These are phyloP conservation scores for Yponomeuta evonymella DNA, from an alignment of 2,888 invertebrate genomes.

Conservation along the genomic window DNA sequence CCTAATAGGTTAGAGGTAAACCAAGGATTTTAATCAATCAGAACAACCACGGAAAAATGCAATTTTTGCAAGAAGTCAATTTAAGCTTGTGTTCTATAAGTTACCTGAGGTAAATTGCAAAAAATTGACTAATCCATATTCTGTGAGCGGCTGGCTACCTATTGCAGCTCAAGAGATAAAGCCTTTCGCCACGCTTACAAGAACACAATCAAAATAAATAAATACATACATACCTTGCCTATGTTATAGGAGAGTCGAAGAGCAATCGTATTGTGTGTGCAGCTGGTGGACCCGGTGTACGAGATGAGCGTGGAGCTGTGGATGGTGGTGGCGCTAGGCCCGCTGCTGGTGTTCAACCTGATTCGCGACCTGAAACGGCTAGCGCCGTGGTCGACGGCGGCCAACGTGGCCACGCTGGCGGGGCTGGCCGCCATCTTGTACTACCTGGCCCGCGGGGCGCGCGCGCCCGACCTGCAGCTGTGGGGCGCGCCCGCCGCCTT, in stretches of 20 bases:
- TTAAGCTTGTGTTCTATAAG: too few species aligned
- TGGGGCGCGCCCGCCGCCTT: conserved; percentile 47
- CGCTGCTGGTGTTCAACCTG: conserved; percentile 82
- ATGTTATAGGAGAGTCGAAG: neutral
- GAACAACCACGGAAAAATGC: too few species aligned
- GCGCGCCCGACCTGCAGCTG: conserved; percentile 61
- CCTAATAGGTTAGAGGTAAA: too few species aligned
- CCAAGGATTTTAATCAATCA: too few species aligned
- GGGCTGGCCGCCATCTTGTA: conserved; percentile 86
- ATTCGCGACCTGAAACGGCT: conserved; percentile 85
- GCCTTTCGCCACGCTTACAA: too few species aligned
- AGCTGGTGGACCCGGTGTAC: conserved; percentile 67
- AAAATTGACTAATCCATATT: too few species aligned
- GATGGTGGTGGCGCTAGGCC: conserved; percentile 81
- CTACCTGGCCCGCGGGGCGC: conserved; percentile 75
- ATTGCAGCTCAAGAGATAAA: too few species aligned
- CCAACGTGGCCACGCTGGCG: conserved; percentile 85
- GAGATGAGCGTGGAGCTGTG: conserved; percentile 71
- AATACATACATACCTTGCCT: neutral
- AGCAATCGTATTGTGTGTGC: conserved; percentile 18
- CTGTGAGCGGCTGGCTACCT: too few species aligned
- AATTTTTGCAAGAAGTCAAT: too few species aligned
- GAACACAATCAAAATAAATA: too few species aligned
- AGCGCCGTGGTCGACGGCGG: conserved; percentile 89
- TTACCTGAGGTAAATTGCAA: too few species aligned